These are phyloP conservation scores for Sebastes glaucus DNA, from an alignment of 2,797 vertebrate species.

Conservation along the genomic window DNA sequence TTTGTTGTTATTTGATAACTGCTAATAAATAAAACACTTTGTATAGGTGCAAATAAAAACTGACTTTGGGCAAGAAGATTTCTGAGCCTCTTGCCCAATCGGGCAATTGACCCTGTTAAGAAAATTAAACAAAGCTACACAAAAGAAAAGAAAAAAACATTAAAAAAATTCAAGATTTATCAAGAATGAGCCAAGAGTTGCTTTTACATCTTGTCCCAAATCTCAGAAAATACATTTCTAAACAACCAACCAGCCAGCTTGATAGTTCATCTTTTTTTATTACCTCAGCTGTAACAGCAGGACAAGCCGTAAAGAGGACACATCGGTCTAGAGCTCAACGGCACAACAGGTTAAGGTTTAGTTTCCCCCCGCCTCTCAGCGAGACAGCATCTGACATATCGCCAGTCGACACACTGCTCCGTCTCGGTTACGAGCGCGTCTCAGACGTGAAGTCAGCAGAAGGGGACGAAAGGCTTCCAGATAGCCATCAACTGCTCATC, in stretches of 20 bases:
- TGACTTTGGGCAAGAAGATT: too few species aligned
- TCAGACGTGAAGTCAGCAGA: constrained; percentile 49
- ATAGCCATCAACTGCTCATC: constrained; percentile 36
- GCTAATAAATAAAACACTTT: too few species aligned
- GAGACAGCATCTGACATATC: constrained; percentile 33
- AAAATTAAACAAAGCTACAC: neutral
- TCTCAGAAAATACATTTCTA: neutral
- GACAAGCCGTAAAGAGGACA: neutral
- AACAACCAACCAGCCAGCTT: neutral
- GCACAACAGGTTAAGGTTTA: constrained; percentile 11
- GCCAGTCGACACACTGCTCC: neutral
- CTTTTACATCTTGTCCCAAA: neutral
- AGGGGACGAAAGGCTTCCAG: constrained; percentile 29
- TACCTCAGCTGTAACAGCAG: neutral
- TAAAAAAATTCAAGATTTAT: neutral
- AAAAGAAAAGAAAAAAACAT: neutral
- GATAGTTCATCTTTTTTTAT: neutral
- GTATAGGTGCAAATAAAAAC: too few species aligned
- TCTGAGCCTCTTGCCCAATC: too few species aligned
- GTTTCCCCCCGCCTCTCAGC: neutral
- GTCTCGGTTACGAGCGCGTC: constrained; percentile 15
- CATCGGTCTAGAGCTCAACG: neutral
- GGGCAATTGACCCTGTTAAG: accelerated
- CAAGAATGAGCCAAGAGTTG: neutral
- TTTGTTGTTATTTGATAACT: too few species aligned